phyloP scores from a whole-genome alignment of 2,888 invertebrate species.

The Sisyra terminalis region DNA sequence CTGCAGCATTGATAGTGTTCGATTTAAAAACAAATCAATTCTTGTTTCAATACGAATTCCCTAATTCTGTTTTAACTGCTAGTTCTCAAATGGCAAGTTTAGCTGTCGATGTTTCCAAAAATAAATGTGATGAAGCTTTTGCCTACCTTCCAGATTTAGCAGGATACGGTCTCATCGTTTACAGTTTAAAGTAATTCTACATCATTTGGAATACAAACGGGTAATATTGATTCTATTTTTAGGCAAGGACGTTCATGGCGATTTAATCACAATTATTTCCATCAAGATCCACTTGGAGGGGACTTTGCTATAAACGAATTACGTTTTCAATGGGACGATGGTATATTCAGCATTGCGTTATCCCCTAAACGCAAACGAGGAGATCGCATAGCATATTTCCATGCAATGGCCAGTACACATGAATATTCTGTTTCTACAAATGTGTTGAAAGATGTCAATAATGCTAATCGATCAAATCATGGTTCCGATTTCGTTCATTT shows the following conservation, averaged over 20 bases:
- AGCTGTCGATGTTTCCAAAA: conserved; percentile 41
- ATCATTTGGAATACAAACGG: no score
- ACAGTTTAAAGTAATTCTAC: conserved; percentile 16
- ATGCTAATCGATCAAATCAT: conserved; percentile 33
- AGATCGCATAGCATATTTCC: conserved; percentile 52
- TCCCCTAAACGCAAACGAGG: conserved; percentile 33
- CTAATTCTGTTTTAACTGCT: conserved; percentile 26
- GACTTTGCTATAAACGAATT: conserved; percentile 49
- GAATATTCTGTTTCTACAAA: conserved; percentile 54
- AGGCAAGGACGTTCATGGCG: conserved; percentile 2
- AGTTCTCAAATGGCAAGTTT: conserved; percentile 45
- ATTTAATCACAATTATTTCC: conserved; percentile 52
- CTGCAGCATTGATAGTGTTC: conserved; percentile 45
- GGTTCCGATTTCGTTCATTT: conserved; percentile 34
- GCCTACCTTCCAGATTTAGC: conserved; percentile 56
- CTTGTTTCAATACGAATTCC: conserved; percentile 37
- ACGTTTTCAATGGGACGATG: conserved; percentile 64
- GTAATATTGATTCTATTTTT: not conserved
- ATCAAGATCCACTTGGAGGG: conserved; percentile 51
- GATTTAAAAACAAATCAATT: conserved; percentile 46
- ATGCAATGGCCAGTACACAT: conserved; percentile 55
- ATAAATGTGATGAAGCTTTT: conserved; percentile 42
- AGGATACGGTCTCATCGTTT: conserved; percentile 41
- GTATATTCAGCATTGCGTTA: conserved; percentile 51
- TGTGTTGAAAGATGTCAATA: conserved; percentile 35